Percentiles rank a stretch among this genome's conserved stretches.
phyloP scores from a whole-genome alignment of 2,888 invertebrate species.

The Xylota segnis region DNA sequence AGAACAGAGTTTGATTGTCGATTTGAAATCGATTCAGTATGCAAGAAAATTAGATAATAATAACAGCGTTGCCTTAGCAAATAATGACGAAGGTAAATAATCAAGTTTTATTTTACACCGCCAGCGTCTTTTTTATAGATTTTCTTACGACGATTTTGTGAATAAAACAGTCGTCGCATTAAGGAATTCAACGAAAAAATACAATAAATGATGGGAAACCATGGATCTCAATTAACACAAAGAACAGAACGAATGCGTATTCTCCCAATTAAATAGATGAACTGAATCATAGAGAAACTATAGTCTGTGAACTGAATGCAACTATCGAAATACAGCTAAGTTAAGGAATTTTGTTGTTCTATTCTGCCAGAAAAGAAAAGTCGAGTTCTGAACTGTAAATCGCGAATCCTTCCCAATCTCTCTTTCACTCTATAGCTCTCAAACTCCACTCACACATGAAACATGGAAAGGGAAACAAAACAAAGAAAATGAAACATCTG shows the following conservation, averaged over 20 bases:
- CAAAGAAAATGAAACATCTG: constrained; percentile 10
- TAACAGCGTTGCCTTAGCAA: constrained; percentile 67
- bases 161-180: too few species aligned
- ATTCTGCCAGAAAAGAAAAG: constrained; percentile 6
- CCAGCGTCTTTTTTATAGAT: not conserved
- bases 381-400: not conserved
- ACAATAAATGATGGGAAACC: not conserved
- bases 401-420: not conserved
- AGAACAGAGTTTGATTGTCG: constrained; percentile 40
- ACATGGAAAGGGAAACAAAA: not conserved
- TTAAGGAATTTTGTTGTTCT: constrained; percentile 11
- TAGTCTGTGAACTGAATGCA: constrained; percentile 22
- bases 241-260: not conserved
- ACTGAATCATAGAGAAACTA: too few species aligned
- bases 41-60: constrained; percentile 23
- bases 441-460: not conserved
- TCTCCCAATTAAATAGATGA: constrained; percentile 2
- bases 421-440: not conserved
- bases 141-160: not conserved
- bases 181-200: not conserved
- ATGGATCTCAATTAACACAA: not conserved
- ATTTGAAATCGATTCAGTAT: constrained; percentile 56
- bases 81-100: constrained; percentile 6
- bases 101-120: constrained; percentile 15
- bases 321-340: not conserved